Conservation (phyloP, 53 echinoderm and acorn worm genomes). For the Patiria pectinifera region DNA sequence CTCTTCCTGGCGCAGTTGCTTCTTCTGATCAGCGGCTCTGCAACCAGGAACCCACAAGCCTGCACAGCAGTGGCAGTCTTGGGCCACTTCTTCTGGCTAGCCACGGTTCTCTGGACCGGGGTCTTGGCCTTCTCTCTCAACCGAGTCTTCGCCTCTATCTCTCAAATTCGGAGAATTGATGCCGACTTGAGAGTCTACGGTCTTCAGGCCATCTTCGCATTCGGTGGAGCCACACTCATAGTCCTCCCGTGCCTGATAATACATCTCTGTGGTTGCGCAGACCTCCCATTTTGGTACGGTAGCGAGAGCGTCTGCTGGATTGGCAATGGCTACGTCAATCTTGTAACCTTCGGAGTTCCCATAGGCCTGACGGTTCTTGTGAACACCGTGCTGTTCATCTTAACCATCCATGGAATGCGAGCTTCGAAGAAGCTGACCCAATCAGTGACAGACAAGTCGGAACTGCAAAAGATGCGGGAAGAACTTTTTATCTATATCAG, state of each 20-base stretch:
- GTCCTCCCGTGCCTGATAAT: constrained; percentile 57
- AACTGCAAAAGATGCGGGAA: background rate
- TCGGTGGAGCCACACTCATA: constrained; percentile 56
- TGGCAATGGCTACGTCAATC: constrained; percentile 52
- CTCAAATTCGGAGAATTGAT: constrained; percentile 8
- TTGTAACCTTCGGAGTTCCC: constrained; percentile 68
- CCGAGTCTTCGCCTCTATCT: constrained; percentile 48
- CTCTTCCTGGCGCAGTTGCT: constrained; percentile 77
- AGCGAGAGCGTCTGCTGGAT: constrained; percentile 69
- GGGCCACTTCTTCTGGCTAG: constrained; percentile 78
- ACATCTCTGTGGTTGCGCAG: constrained; percentile 65
- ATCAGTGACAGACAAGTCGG: background rate
- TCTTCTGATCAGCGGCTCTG: constrained; percentile 66
- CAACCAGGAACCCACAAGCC: constrained; percentile 35
- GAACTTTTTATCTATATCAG: constrained; percentile 53
- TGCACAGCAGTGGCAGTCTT: constrained; percentile 68
- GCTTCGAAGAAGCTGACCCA: background rate
- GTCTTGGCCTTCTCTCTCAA: constrained; percentile 77
- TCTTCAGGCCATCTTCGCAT: constrained; percentile 42
- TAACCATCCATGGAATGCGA: constrained; percentile 61
- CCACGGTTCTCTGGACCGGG: constrained; percentile 74
- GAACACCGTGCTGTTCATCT: constrained; percentile 59
- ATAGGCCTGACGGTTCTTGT: constrained; percentile 51
- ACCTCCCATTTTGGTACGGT: constrained; percentile 58
- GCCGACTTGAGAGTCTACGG: background rate